phyloP scores from a whole-genome alignment of 1,140 invertebrate species.

The Cepaea nemoralis region DNA sequence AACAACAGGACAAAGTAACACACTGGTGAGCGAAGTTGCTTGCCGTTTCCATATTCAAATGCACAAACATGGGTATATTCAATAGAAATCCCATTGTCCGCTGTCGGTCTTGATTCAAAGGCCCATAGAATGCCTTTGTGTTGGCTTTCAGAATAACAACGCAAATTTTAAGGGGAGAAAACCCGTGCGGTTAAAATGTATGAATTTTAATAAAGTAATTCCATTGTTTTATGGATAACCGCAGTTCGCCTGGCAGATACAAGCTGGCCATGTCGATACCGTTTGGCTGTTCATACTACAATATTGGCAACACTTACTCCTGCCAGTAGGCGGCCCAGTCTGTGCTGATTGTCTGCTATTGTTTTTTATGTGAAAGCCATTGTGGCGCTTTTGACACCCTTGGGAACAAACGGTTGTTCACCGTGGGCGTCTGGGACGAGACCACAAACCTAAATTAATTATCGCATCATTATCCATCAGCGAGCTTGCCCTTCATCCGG shows the following conservation, averaged over 20 bases:
- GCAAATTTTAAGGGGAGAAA: too few species aligned
- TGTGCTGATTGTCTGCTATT: neutral
- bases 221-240: neutral
- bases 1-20: neutral
- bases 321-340: neutral
- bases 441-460: neutral
- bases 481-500: neutral
- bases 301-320: neutral
- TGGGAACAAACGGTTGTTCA: neutral
- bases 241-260: neutral
- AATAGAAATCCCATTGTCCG: too few species aligned
- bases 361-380: neutral
- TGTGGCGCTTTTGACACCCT: neutral
- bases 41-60: too few species aligned
- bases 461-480: neutral
- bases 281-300: conserved; percentile 1
- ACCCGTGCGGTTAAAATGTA: neutral
- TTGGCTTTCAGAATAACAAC: neutral
- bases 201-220: conserved; percentile 7
- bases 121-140: neutral
- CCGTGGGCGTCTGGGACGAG: neutral
- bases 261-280: neutral
- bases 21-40: too few species aligned
- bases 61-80: too few species aligned
- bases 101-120: too few species aligned